phyloP scores from a whole-genome alignment of 2,797 vertebrate genomes.

The Choloepus didactylus region DNA sequence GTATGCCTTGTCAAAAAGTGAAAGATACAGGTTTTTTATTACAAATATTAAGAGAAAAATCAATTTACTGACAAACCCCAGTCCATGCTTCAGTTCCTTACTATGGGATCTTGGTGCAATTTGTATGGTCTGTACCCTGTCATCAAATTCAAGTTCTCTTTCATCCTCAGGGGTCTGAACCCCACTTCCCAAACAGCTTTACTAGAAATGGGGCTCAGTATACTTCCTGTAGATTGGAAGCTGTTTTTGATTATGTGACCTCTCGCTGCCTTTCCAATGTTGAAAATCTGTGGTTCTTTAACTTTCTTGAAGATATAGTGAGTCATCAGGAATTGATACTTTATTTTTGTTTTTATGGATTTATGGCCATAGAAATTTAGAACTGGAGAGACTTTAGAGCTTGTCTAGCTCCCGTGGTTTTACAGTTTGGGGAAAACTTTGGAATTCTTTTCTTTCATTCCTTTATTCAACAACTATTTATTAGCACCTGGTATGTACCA shows the following conservation, averaged over 20 bases:
- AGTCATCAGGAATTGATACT: neutral
- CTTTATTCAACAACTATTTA: neutral
- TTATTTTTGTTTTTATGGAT: neutral
- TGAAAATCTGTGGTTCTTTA: neutral
- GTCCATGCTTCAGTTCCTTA: neutral
- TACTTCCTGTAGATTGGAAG: neutral
- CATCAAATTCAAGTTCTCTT: neutral
- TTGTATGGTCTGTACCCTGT: neutral
- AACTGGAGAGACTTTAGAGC: neutral
- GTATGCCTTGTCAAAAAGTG: neutral
- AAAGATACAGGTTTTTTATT: neutral
- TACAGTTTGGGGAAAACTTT: neutral
- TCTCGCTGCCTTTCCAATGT: neutral
- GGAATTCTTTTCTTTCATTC: constrained; percentile 27
- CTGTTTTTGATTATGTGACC: neutral
- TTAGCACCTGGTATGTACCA: neutral
- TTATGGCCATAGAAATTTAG: constrained; percentile 3
- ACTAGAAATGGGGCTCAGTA: neutral
- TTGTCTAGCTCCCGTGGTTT: neutral
- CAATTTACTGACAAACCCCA: no score
- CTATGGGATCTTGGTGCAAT: neutral
- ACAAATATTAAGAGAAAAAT: neutral
- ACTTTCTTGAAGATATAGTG: neutral
- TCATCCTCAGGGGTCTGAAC: neutral
- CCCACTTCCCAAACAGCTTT: neutral